These are phyloP conservation scores for Discoglossus pictus DNA, from an alignment of 2,797 vertebrate species.

Conservation along the genomic window DNA sequence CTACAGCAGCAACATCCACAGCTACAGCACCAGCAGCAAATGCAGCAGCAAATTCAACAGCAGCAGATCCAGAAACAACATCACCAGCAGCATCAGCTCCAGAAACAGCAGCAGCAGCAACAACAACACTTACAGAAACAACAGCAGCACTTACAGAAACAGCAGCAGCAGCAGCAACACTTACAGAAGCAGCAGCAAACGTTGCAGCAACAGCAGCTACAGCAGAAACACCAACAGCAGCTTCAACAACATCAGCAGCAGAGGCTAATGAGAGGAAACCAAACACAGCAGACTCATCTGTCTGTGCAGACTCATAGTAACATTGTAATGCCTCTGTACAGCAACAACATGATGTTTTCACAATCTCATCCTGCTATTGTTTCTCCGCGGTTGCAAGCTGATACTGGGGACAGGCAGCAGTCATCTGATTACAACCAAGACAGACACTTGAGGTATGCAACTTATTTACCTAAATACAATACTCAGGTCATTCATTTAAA, in stretches of 20 bases:
- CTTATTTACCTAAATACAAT: not conserved
- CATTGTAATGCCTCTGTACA: slow-evolving; percentile 77
- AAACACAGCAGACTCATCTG: slow-evolving; percentile 65
- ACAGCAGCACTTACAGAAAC: slow-evolving; percentile 16
- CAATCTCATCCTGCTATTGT: slow-evolving; percentile 67
- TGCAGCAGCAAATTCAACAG: slow-evolving; percentile 6
- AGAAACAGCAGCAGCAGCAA: slow-evolving; percentile 20
- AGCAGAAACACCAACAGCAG: slow-evolving; percentile 56
- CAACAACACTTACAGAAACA: slow-evolving; percentile 10
- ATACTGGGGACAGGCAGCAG: slow-evolving; percentile 72
- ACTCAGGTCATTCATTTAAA: too few relatives aligned
- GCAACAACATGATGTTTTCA: slow-evolving; percentile 78
- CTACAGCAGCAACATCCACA: slow-evolving; percentile 18
- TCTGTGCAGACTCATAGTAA: slow-evolving; percentile 72
- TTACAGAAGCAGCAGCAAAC: not conserved
- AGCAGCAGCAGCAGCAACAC: slow-evolving; percentile 22
- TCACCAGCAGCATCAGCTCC: not conserved
- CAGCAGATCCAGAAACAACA: slow-evolving; percentile 14
- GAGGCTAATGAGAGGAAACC: slow-evolving; percentile 63
- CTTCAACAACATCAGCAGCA: slow-evolving; percentile 50
- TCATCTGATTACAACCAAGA: slow-evolving; percentile 70
- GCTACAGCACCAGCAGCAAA: slow-evolving; percentile 27
- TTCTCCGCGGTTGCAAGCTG: slow-evolving; percentile 52
- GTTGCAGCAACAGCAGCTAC: slow-evolving; percentile 1
- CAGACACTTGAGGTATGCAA: slow-evolving; percentile 75